Percentiles rank a stretch among this genome's conserved stretches.
These are phyloP conservation scores for Zaprionus ornatus DNA, from an alignment of 1,140 invertebrate genomes.

Conservation along the genomic window DNA sequence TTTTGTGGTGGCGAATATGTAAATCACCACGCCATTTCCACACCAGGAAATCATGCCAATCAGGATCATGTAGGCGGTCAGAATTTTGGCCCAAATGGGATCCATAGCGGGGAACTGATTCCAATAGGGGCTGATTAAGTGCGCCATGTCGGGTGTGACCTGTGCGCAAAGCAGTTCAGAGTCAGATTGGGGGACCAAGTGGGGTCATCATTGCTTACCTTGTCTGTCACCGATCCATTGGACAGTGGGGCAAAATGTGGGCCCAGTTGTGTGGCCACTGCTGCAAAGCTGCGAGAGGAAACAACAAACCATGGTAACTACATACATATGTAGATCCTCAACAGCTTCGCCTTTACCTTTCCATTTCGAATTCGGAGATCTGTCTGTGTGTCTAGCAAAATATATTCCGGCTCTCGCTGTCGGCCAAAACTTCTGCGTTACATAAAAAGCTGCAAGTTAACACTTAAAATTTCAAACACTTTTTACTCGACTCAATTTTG, in stretches of 20 bases:
- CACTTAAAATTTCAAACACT: constrained; percentile 67
- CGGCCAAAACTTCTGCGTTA: constrained; percentile 41
- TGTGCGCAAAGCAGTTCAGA: constrained; percentile 75
- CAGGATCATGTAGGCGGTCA: constrained; percentile 75
- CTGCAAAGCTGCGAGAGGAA: constrained; percentile 58
- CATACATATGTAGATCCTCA: background rate
- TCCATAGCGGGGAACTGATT: constrained; percentile 91
- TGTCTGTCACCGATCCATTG: constrained; percentile 81
- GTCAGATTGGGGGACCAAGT: background rate
- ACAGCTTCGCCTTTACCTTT: constrained; percentile 56
- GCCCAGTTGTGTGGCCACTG: constrained; percentile 67
- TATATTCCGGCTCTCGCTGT: constrained; percentile 69
- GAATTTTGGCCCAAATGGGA: constrained; percentile 87
- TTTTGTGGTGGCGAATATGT: constrained; percentile 87
- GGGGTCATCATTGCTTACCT: constrained; percentile 42
- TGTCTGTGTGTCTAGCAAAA: constrained; percentile 39
- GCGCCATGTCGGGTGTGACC: constrained; percentile 89
- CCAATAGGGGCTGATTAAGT: constrained; percentile 90
- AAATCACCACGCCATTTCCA: constrained; percentile 87
- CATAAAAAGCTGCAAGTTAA: constrained; percentile 77
- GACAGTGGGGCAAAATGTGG: constrained; percentile 80
- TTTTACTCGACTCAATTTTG: constrained; percentile 58
- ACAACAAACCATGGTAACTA: background rate
- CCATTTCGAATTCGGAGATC: constrained; percentile 57
- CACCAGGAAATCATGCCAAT: constrained; percentile 84